phyloP scores from a whole-genome alignment of 2,888 invertebrate genomes.

The Notodonta ziczac region DNA sequence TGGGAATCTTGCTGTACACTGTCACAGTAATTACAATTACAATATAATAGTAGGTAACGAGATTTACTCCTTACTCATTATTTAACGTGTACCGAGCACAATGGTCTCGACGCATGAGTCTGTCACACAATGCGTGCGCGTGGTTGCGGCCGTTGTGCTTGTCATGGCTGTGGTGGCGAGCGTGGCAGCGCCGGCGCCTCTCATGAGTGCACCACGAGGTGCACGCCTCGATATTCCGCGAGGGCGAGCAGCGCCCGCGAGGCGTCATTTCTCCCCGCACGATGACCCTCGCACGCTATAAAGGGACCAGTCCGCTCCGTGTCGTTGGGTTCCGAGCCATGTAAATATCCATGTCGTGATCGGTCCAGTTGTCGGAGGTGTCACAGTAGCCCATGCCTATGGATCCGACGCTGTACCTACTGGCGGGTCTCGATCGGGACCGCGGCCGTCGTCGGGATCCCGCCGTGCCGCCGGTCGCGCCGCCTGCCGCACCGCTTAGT shows the following conservation, averaged over 20 bases:
- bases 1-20: conserved; percentile 22
- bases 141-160: conserved; percentile 23
- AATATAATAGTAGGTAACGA: conserved; percentile 34
- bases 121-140: conserved; percentile 36
- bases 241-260: conserved; percentile 53
- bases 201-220: conserved; percentile 61
- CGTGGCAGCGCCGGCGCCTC: conserved; percentile 40
- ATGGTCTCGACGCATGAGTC: conserved; percentile 27
- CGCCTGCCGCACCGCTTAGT: conserved; percentile 86
- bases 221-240: conserved; percentile 47
- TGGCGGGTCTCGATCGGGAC: conserved; percentile 92
- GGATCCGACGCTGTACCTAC: conserved; percentile 92
- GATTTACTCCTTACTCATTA: conserved; percentile 31
- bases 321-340: conserved; percentile 96
- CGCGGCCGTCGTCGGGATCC: conserved; percentile 89
- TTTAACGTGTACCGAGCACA: conserved; percentile 32
- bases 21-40: conserved; percentile 13
- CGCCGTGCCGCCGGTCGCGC: conserved; percentile 86
- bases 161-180: conserved; percentile 38
- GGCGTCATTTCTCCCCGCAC: conserved; percentile 51
- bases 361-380: conserved; percentile 96
- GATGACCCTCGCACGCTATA: conserved; percentile 82
- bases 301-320: conserved; percentile 92
- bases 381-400: conserved; percentile 94
- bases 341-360: conserved; percentile 98